Percentiles rank a stretch among this genome's conserved stretches.
Evolutionary conservation across 2,888 invertebrate species (phyloP).

Genomic region (Acheta domesticus): DNA sequence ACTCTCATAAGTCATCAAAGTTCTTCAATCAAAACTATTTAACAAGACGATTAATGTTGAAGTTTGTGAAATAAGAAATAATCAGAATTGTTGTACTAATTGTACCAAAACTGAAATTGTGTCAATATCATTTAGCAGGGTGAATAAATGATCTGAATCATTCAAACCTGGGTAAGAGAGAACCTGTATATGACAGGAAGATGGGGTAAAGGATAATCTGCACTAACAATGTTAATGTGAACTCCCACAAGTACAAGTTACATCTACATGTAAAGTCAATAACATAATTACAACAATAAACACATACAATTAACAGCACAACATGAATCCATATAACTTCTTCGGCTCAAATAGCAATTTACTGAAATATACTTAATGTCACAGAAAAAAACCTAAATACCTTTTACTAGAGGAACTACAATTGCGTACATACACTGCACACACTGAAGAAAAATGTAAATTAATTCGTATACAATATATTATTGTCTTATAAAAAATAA

Average conservation of each 20-base stretch:
- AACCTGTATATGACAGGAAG: neutral
- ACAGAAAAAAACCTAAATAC: neutral
- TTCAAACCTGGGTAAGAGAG: neutral
- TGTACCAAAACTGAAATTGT: too few species aligned
- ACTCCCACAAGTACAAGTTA: constrained; percentile 1
- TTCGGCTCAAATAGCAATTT: neutral
- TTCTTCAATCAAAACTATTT: too few species aligned
- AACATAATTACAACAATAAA: constrained; percentile 18
- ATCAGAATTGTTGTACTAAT: too few species aligned
- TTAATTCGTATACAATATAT: constrained; percentile 18
- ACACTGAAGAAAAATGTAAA: constrained; percentile 1
- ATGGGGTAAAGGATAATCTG: neutral
- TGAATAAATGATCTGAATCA: too few species aligned
- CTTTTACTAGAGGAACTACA: constrained; percentile 12
- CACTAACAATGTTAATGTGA: constrained; percentile 7
- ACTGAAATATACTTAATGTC: neutral
- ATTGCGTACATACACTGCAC: neutral
- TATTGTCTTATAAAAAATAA: neutral
- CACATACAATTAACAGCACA: constrained; percentile 18
- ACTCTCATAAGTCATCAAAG: too few species aligned
- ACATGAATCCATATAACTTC: constrained; percentile 1
- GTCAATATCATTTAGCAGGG: too few species aligned
- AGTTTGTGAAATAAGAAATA: too few species aligned
- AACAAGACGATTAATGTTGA: too few species aligned
- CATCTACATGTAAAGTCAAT: constrained; percentile 2